Conservation (phyloP, 1,140 invertebrate species). For the Elymnias hypermnestra region DNA sequence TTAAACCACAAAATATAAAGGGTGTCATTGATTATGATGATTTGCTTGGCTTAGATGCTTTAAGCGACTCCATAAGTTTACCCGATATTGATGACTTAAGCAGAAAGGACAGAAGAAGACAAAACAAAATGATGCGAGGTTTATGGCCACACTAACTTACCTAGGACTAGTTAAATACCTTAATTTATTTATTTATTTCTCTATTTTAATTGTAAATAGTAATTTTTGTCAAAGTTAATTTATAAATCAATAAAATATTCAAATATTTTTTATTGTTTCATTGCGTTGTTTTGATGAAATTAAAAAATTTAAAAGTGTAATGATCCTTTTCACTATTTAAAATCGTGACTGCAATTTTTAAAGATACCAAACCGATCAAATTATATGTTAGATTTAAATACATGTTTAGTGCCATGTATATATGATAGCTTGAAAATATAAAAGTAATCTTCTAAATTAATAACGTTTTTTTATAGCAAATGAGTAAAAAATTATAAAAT, state of each 20-base stretch:
- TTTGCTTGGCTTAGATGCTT: constrained; percentile 36
- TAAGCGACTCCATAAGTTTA: constrained; percentile 45
- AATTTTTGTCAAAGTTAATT: constrained; percentile 38
- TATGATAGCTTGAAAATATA: too few relatives aligned
- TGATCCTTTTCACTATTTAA: too few relatives aligned
- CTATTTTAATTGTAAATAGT: constrained; percentile 65
- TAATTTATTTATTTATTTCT: constrained; percentile 56
- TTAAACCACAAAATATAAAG: constrained; percentile 35
- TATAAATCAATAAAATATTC: constrained; percentile 19
- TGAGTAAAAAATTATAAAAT: too few relatives aligned
- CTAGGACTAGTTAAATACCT: too few relatives aligned
- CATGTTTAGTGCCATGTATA: too few relatives aligned
- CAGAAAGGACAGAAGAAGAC: constrained; percentile 59
- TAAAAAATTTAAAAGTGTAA: too few relatives aligned
- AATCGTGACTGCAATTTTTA: too few relatives aligned
- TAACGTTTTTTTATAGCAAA: too few relatives aligned
- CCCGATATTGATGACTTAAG: constrained; percentile 43
- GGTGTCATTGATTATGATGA: constrained; percentile 49
- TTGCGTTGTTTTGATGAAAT: too few relatives aligned
- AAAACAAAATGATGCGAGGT: constrained; percentile 74
- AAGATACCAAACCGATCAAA: too few relatives aligned
- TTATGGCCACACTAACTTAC: constrained; percentile 52
- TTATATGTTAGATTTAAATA: too few relatives aligned
- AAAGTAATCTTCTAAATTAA: too few relatives aligned
- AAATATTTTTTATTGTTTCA: constrained; percentile 3